Percentiles rank a stretch among this genome's conserved stretches.
phyloP scores from a whole-genome alignment of 92 coral and sea anemone species.

The Phymanthus crucifer region DNA sequence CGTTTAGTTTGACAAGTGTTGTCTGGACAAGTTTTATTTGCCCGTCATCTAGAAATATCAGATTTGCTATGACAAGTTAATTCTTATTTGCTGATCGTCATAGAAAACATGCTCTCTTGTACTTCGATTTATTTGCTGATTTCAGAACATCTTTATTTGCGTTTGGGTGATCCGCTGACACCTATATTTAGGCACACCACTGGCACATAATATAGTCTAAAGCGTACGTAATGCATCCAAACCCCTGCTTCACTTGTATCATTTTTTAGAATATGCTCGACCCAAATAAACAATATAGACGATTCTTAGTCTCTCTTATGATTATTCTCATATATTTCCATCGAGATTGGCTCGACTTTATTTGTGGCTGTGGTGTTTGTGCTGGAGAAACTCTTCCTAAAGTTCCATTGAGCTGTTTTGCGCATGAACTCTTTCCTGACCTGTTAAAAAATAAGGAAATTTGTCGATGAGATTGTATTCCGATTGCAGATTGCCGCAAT shows the following conservation, averaged over 20 bases:
- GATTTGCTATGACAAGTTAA: too few species aligned
- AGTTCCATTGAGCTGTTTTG: conserved; percentile 49
- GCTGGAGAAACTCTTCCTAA: conserved; percentile 35
- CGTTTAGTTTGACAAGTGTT: too few species aligned
- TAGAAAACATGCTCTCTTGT: too few species aligned
- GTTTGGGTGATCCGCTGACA: conserved; percentile 6
- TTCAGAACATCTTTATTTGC: too few species aligned
- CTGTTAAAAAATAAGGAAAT: conserved; percentile 11
- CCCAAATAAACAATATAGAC: not conserved
- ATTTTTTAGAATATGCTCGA: too few species aligned
- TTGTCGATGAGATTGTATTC: too few species aligned
- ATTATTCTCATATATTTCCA: not conserved
- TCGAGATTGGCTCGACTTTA: conserved; percentile 20
- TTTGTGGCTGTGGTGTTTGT: conserved; percentile 23
- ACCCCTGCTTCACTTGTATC: not conserved
- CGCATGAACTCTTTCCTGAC: conserved; percentile 59
- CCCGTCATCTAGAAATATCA: too few species aligned
- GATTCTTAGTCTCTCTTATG: not conserved
- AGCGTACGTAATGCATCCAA: not conserved
- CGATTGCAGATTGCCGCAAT: too few species aligned
- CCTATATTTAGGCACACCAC: not conserved
- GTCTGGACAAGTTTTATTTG: too few species aligned
- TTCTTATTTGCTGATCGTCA: too few species aligned
- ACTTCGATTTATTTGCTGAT: too few species aligned
- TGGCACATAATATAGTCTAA: not conserved